Base-by-base conservation (phyloP, 2,888 invertebrate genomes). In the Kryphioiulus occultus region DNA sequence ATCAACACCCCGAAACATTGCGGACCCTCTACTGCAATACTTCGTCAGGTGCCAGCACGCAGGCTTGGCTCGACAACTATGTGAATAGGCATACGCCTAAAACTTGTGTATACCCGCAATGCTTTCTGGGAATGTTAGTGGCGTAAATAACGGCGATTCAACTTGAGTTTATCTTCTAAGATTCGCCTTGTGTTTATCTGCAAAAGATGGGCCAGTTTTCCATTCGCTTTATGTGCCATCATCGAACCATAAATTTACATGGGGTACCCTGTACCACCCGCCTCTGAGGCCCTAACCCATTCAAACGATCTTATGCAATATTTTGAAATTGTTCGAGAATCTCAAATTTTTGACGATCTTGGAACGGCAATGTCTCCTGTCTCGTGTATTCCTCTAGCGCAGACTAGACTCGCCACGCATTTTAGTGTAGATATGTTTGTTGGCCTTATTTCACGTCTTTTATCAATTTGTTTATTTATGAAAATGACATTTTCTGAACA, bases 401-500 rank as follows among this genome's bases (percentile, higher is more conserved):
- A 68, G 22, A 68, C 22, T 68, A 26, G 68, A 68, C 68, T 68
- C 12, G 68, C 68, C 68, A 68, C 12, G 47, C 26, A 22, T 22
- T 68, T 22, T 22, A 22, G 26, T 26, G 22, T 59, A 68, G 68
- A 22, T 68, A 68, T 68, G 10, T 68, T n/a, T 68, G 68, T 68
- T 68, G 68, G 68, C 68, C 68, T 68, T 68, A 68, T 68, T 68
- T 68, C 68, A 22, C 22, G 68, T 68, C 26, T 68, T 68, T 68
- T 26, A 68, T 68, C 26, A 68, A 22, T 68, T 68, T 68, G 68
- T 68, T 68, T 68, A 68, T 68, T 68, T 68, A 68, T 68, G 22
- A 68, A 68, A 68, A 68, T 68, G 68, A 68, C 68, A 68, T 22
- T 68, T 68, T 68, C 68, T 68, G 68, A 68, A 26, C 68, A 68